These are phyloP conservation scores for Pseudomyrmex flavicornis DNA, from an alignment of 1,140 invertebrate genomes.

Conservation along the genomic window DNA sequence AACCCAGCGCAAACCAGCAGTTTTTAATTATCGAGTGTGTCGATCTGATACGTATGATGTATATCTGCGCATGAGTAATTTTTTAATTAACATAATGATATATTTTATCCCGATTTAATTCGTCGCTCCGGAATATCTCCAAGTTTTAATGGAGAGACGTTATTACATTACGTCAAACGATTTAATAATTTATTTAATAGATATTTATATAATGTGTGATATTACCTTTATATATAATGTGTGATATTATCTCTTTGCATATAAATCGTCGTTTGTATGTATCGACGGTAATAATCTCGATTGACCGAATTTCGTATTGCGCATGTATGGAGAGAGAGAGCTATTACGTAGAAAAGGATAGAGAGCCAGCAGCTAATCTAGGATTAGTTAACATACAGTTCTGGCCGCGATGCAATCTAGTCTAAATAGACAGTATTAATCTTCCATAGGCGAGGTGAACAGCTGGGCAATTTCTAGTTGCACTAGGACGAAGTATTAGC, in stretches of 20 bases:
- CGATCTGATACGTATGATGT: too few species aligned
- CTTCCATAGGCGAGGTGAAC: conserved; percentile 17
- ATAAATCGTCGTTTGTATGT: neutral
- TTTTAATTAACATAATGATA: too few species aligned
- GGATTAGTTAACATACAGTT: conserved; percentile 31
- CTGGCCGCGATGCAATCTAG: neutral
- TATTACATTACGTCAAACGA: too few species aligned
- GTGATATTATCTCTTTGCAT: neutral
- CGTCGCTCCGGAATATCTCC: too few species aligned
- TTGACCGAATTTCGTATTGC: conserved; percentile 27
- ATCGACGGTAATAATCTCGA: conserved; percentile 22
- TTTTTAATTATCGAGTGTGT: too few species aligned
- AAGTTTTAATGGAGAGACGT: too few species aligned
- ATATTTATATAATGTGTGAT: neutral
- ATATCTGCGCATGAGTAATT: too few species aligned
- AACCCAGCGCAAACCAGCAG: too few species aligned
- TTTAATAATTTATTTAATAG: neutral
- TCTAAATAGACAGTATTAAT: conserved; percentile 46
- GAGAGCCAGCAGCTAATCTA: conserved; percentile 7
- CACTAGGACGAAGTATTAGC: neutral
- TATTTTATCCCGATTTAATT: too few species aligned
- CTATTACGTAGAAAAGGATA: conserved; percentile 13
- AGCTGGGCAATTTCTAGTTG: conserved; percentile 18
- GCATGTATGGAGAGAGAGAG: neutral
- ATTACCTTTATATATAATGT: neutral